Conservation (phyloP, 1,140 invertebrate species). For the Zaprionus davidi region DNA sequence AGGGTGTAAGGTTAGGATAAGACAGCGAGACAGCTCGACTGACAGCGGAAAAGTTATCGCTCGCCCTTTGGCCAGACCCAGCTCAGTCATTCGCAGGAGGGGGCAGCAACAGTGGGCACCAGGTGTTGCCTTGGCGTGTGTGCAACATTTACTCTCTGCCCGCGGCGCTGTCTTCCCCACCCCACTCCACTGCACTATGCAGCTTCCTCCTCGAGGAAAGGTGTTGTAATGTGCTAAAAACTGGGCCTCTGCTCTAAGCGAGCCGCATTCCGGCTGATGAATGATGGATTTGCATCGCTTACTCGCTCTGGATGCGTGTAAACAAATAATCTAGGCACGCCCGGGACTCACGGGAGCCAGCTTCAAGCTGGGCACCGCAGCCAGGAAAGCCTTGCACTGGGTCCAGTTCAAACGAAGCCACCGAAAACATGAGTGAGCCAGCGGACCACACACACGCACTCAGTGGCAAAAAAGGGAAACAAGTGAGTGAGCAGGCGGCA, state of each 20-base stretch:
- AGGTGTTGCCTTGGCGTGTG: constrained; percentile 52
- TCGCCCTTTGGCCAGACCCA: constrained; percentile 30
- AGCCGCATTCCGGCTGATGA: constrained; percentile 27
- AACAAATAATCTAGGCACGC: constrained; percentile 77
- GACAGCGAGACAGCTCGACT: constrained; percentile 9
- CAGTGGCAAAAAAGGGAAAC: constrained; percentile 25
- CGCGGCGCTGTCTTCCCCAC: constrained; percentile 25
- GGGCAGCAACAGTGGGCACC: constrained; percentile 43
- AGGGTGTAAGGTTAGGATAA: constrained; percentile 17
- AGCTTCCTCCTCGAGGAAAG: constrained; percentile 15
- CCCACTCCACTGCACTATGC: background rate
- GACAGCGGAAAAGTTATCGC: constrained; percentile 29
- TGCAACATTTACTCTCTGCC: constrained; percentile 48
- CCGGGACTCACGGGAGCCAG: constrained; percentile 26
- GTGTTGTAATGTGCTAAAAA: constrained; percentile 75
- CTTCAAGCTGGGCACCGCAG: background rate
- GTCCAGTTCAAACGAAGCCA: constrained; percentile 74
- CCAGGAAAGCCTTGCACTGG: background rate
- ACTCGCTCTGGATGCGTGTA: constrained; percentile 69
- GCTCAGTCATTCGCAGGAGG: constrained; percentile 11
- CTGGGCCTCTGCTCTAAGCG: constrained; percentile 19
- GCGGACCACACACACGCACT: constrained; percentile 68
- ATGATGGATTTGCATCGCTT: constrained; percentile 49
- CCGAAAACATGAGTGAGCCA: constrained; percentile 73
- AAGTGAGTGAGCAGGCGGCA: background rate